These are phyloP conservation scores for Galerucella calmariensis DNA, from an alignment of 2,888 invertebrate genomes.

Conservation along the genomic window DNA sequence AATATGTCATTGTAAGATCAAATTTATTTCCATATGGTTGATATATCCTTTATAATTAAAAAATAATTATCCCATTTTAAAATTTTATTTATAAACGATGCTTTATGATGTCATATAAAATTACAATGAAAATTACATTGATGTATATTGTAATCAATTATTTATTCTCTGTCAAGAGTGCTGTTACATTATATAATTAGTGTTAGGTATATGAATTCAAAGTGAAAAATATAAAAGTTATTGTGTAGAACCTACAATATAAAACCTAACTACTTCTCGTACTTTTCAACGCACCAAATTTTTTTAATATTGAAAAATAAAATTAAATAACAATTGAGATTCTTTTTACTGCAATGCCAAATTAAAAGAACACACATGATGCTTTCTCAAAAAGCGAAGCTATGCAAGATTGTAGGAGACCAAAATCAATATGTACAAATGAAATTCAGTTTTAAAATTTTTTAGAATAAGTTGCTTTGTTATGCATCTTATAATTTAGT, in stretches of 20 bases:
- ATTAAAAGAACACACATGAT: not conserved
- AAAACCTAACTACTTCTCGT: conserved; percentile 42
- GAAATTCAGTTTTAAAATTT: not conserved
- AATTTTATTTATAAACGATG: conserved; percentile 57
- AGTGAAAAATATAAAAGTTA: conserved; percentile 34
- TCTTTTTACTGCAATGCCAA: not conserved
- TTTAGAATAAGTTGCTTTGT: too few species aligned
- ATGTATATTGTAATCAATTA: conserved; percentile 48
- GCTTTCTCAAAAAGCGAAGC: not conserved
- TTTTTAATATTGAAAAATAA: conserved; percentile 14
- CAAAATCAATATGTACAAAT: not conserved
- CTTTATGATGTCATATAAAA: conserved; percentile 57
- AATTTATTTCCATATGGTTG: too few species aligned
- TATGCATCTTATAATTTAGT: too few species aligned
- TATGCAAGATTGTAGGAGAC: not conserved
- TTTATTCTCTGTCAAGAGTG: conserved; percentile 36
- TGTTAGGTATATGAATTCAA: conserved; percentile 19
- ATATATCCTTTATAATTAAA: not conserved
- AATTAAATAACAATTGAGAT: conserved; percentile 3
- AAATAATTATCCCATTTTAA: conserved; percentile 16
- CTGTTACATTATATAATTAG: conserved; percentile 27
- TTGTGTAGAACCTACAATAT: conserved; percentile 30
- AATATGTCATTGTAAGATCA: too few species aligned
- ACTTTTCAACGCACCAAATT: conserved; percentile 49
- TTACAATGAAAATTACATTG: conserved; percentile 54